Base-by-base conservation (phyloP, 23 tunicate species). In the Trididemnum miniatum region DNA sequence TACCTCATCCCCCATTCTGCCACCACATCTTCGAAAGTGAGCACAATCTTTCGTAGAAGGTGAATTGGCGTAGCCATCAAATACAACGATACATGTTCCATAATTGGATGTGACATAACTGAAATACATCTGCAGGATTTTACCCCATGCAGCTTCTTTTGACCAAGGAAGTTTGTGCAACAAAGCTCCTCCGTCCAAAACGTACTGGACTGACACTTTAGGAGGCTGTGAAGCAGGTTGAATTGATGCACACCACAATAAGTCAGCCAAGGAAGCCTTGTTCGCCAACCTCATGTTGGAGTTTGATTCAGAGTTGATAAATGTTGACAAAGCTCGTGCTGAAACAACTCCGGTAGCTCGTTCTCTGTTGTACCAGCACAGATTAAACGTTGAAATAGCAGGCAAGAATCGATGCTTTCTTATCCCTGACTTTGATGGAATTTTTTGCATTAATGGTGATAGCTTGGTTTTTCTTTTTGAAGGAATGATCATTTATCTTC, bases 321-420 rank as follows among this genome's bases (percentile, higher is more conserved):
- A 64, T 12, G n/a, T 64, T 64, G 71, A 64, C 71, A 64, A 64
- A 64, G 71, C n/a, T 64, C 71, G n/a, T 64, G n/a, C 20, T n/a
- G 24, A 24, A 64, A 64, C n/a, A 64, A 23, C 71, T 64, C 24
- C n/a, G 71, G 71, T n/a, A 64, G 71, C 71, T 64, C 23, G 9
- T 64, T 64, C 24, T 23, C 30, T 64, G 71, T 64, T 64, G 71
- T n/a, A n/a, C 71, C 71, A 64, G 71, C 71, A 64, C 71, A 64
- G 23, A 64, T 7, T n/a, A 64, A 64, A 64, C 24, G 23, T n/a
- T 64, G 71, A 64, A 12, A 64, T 64, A 64, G 71, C 9, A 64
- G 71, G 23, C 7, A 12, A 26, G 71, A 24, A 64, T 64, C 71
- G n/a, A 64, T 24, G n/a, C 71, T 64, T 24, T 12, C 71, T 64